Evolutionary conservation across 92 coral and sea anemone genomes (phyloP).

Genomic region (Epizoanthus stellaris): DNA sequence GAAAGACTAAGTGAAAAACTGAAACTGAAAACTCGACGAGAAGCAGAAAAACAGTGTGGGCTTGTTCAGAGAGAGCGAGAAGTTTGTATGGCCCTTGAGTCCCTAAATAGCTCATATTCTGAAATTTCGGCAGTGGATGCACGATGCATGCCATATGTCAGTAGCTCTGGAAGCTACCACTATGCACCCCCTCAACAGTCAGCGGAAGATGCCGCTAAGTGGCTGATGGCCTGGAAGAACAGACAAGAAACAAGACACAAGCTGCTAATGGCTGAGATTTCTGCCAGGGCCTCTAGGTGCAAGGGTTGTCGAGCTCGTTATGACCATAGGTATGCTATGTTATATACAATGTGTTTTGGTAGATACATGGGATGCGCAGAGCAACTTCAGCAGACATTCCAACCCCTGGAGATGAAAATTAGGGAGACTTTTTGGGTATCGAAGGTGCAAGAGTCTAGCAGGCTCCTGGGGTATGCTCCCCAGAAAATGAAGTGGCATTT

Average conservation of each 20-base stretch:
- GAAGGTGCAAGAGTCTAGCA: too few relatives aligned
- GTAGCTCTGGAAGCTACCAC: conserved; percentile 91
- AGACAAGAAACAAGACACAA: conserved; percentile 93
- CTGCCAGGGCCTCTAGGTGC: conserved; percentile 90
- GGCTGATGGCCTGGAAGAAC: conserved; percentile 98
- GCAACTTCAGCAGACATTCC: too few relatives aligned
- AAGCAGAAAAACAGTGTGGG: conserved; percentile 95
- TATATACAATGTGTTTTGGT: too few relatives aligned
- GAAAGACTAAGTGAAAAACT: conserved; percentile 80
- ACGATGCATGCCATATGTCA: conserved; percentile 97
- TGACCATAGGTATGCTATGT: conserved; percentile 83
- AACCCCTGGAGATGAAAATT: too few relatives aligned
- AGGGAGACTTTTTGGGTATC: too few relatives aligned
- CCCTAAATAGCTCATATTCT: conserved; percentile 81
- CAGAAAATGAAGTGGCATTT: too few relatives aligned
- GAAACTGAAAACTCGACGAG: conserved; percentile 81
- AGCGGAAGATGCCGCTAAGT: conserved; percentile 95
- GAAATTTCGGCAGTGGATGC: conserved; percentile 93
- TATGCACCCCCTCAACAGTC: conserved; percentile 89
- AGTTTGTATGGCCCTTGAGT: conserved; percentile 81
- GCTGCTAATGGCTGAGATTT: conserved; percentile 84
- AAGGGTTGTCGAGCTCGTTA: conserved; percentile 97
- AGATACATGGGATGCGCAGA: too few relatives aligned
- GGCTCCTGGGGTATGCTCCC: too few relatives aligned
- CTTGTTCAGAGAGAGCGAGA: conserved; percentile 85